Conservation (phyloP, 2,888 invertebrate species). For the Pandemis corylana region DNA sequence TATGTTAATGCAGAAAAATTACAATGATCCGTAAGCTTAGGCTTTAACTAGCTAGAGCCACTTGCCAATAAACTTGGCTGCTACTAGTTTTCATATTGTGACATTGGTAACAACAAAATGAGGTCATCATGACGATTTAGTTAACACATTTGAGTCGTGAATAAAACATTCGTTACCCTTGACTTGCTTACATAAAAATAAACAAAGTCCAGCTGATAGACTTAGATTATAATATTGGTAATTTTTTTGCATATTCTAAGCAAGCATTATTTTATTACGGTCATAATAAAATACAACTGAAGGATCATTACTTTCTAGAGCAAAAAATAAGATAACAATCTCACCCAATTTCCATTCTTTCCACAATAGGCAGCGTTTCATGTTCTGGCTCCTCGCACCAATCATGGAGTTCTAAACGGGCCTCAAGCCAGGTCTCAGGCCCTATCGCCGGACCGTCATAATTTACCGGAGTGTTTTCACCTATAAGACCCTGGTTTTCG, state of each 20-base stretch:
- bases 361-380: slow-evolving; percentile 86
- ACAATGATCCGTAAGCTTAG: background rate
- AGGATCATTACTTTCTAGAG: background rate
- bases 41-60: background rate
- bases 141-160: slow-evolving; percentile 27
- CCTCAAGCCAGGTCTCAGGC: slow-evolving; percentile 87
- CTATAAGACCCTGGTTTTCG: slow-evolving; percentile 72
- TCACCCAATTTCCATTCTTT: slow-evolving; percentile 92
- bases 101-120: slow-evolving; percentile 5
- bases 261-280: no score
- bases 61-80: background rate
- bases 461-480: slow-evolving; percentile 62
- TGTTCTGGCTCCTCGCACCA: slow-evolving; percentile 88
- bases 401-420: slow-evolving; percentile 89
- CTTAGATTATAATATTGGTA: background rate
- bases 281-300: background rate
- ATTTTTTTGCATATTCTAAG: background rate
- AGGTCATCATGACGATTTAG: slow-evolving; percentile 22
- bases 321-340: slow-evolving; percentile 38
- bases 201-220: slow-evolving; percentile 15
- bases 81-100: background rate
- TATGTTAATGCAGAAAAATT: no score
- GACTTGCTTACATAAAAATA: slow-evolving; percentile 27
- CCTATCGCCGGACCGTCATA: slow-evolving; percentile 86
- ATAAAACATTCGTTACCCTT: slow-evolving; percentile 26